These are phyloP conservation scores for Troides aeacus DNA, from an alignment of 2,888 invertebrate genomes.

Conservation along the genomic window DNA sequence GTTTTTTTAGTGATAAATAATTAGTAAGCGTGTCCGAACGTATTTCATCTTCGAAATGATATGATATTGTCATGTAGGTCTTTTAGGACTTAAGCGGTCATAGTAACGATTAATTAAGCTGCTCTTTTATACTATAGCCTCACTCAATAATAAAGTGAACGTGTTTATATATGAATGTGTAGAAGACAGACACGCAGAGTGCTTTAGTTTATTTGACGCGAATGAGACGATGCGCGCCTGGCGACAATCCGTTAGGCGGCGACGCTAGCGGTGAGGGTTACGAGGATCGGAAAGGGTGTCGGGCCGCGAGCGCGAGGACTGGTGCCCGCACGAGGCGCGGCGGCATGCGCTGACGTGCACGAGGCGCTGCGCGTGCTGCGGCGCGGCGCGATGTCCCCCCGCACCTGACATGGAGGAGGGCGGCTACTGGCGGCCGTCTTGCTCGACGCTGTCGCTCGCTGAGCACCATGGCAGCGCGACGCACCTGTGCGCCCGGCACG, in stretches of 20 bases:
- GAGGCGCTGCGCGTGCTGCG: slow-evolving; percentile 77
- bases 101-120: not conserved
- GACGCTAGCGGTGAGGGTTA: slow-evolving; percentile 61
- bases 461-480: slow-evolving; percentile 74
- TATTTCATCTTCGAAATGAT: not conserved
- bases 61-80: not conserved
- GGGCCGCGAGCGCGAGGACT: slow-evolving; percentile 77
- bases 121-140: not conserved
- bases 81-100: not conserved
- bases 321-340: slow-evolving; percentile 78
- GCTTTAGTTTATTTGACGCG: slow-evolving; percentile 45
- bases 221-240: slow-evolving; percentile 71
- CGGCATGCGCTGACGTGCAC: slow-evolving; percentile 78
- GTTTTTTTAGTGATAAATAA: too few species aligned
- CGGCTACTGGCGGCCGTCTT: slow-evolving; percentile 76
- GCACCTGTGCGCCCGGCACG: slow-evolving; percentile 72
- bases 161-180: slow-evolving; percentile 10
- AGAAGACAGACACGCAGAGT: slow-evolving; percentile 32
- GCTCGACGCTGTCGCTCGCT: slow-evolving; percentile 74
- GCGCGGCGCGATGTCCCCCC: slow-evolving; percentile 76
- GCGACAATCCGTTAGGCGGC: slow-evolving; percentile 61
- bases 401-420: slow-evolving; percentile 76
- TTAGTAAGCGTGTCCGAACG: too few species aligned
- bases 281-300: slow-evolving; percentile 73
- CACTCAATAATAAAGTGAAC: not conserved